A percentile compares a stretch with the other conserved stretches of the same genome.
phyloP scores from a whole-genome alignment of 2,113 vertebrate genomes.

The Etheostoma spectabile region DNA sequence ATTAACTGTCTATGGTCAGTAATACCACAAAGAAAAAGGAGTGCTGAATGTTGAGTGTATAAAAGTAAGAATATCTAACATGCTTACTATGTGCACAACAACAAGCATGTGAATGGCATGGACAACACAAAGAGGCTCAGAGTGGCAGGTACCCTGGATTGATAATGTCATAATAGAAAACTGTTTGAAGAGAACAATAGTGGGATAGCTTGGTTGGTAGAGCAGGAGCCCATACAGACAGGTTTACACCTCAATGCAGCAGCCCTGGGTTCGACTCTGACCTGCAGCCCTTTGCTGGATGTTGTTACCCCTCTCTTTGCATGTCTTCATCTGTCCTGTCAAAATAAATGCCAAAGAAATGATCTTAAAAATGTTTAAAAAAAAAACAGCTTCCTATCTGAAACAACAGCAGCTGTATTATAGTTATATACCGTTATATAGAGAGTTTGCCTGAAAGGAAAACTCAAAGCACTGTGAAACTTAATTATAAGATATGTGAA shows the following conservation, averaged over 20 bases:
- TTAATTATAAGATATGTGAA: background rate
- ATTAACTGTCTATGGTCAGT: background rate
- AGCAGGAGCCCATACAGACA: too few species aligned
- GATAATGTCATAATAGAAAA: background rate
- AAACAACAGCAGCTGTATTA: constrained; percentile 9
- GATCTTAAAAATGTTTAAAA: too few species aligned
- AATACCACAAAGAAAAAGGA: background rate
- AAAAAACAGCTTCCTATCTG: background rate
- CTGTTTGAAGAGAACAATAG: background rate
- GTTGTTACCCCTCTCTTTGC: too few species aligned
- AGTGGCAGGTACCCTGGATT: background rate
- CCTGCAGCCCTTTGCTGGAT: too few species aligned
- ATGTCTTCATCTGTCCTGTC: too few species aligned
- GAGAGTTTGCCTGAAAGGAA: background rate
- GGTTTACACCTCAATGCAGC: too few species aligned
- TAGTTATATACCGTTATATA: background rate
- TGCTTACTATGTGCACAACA: background rate
- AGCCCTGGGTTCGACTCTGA: too few species aligned
- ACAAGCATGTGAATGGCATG: background rate
- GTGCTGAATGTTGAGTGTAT: background rate
- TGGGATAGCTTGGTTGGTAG: too few species aligned
- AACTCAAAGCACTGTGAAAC: constrained; percentile 8
- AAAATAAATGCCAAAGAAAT: too few species aligned
- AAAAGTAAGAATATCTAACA: background rate
- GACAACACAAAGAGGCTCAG: background rate